Evolutionary conservation across 2,797 vertebrate species (phyloP).

Genomic region (Lacerta viridis): DNA sequence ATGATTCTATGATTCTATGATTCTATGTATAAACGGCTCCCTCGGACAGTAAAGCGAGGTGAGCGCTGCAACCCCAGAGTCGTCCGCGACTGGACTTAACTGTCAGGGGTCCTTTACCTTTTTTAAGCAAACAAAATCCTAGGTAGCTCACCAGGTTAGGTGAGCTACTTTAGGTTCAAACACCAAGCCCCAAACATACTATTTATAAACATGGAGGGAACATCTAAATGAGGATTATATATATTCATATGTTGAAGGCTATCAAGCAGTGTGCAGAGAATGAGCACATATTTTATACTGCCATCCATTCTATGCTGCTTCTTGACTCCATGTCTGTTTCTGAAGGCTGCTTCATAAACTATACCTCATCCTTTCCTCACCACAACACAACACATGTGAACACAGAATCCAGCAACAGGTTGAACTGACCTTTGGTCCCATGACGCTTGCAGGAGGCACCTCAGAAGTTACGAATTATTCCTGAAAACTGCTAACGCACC

Average conservation of each 20-base stretch:
- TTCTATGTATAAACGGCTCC: no score
- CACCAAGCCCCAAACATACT: not conserved
- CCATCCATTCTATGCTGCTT: not conserved
- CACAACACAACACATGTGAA: not conserved
- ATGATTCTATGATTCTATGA: no score
- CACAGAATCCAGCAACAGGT: not conserved
- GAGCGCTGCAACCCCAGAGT: no score
- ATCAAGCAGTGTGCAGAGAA: not conserved
- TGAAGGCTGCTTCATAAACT: not conserved
- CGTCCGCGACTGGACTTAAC: no score
- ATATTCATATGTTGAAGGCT: not conserved
- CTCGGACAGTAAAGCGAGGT: no score
- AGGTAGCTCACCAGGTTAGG: no score
- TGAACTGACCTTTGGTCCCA: not conserved
- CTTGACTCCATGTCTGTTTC: not conserved
- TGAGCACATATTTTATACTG: not conserved
- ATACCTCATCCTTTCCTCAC: not conserved
- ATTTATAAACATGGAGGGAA: not conserved
- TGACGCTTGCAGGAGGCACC: not conserved
- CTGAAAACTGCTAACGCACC: slow-evolving; percentile 22
- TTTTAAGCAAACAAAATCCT: no score
- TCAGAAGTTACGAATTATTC: slow-evolving; percentile 34
- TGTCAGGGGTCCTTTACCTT: no score
- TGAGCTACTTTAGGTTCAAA: not conserved
- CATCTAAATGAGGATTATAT: not conserved